phyloP scores from a whole-genome alignment of 2,113 vertebrate species.

The Lamprotornis superbus region DNA sequence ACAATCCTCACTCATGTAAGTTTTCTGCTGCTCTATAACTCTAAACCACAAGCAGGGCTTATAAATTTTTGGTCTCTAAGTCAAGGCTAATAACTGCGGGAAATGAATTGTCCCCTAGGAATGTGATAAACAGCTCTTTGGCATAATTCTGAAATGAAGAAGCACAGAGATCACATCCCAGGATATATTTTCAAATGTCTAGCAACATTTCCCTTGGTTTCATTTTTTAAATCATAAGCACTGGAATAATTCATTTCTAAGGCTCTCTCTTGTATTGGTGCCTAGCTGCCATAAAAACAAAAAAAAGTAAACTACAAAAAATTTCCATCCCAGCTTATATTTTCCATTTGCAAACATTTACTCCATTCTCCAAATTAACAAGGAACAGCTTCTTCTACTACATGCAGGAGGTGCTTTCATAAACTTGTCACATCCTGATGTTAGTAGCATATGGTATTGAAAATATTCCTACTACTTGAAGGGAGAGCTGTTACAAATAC shows the following conservation, averaged over 20 bases:
- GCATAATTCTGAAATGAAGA: neutral
- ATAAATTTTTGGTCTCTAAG: neutral
- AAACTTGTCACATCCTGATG: slow-evolving; percentile 57
- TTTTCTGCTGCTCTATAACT: neutral
- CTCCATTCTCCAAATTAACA: neutral
- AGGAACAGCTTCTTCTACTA: slow-evolving; percentile 8
- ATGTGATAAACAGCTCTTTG: neutral
- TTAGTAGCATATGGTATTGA: slow-evolving; percentile 50
- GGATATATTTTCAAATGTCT: neutral
- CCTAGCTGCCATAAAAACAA: neutral
- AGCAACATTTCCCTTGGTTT: neutral
- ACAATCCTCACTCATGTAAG: neutral
- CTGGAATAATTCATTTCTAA: neutral
- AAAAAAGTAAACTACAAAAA: neutral
- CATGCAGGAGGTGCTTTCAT: slow-evolving; percentile 19
- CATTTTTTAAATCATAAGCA: neutral
- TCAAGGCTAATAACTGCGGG: neutral
- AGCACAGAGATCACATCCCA: neutral
- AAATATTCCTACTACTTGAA: slow-evolving; percentile 31
- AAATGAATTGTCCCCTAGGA: neutral
- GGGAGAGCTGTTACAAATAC: slow-evolving; percentile 28
- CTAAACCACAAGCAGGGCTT: neutral
- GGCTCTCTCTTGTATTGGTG: neutral
- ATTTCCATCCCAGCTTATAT: neutral
- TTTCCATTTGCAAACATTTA: neutral